Evolutionary conservation across 2,113 vertebrate species (phyloP), one percentile per base, ranked within the genome.

Genomic region (Chaetodon auriga): DNA sequence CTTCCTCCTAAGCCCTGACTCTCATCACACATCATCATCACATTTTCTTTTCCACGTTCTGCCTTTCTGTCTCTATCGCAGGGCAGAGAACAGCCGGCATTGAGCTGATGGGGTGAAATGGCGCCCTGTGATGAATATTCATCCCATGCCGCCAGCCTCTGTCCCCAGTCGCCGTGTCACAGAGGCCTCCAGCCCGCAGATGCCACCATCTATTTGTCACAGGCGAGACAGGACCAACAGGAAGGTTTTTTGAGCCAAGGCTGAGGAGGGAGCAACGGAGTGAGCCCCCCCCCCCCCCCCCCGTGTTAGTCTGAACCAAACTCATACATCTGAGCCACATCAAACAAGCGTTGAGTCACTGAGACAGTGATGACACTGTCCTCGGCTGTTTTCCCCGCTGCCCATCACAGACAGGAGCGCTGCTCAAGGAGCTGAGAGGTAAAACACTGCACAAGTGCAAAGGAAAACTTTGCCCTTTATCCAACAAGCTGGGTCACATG

Each of bases 101-200:
- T 11, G 69, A 73, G 84, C 48, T 35, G 84, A 71, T 23, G 81
- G 78, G 81, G 81, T 75, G 86, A 85, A 82, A 79, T 55, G 21
- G 43, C 58, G 45, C 7, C 80, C 66, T 55, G 81, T 53, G 73
- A 89, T 92, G 88, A 91, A 93, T 93, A 91, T 90, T 91, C 81
- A 91, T 88, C 46, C 19, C 6, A 0, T 75, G 61, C 73, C 51
- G 2, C 62, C 69, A 76, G 78, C 74, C 35, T 1, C 69, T 30
- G 60, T 85, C 66, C 77, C 78, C 15, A 12, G 64, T 25, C 75
- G 4, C 75, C 2, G 14, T 65, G 80, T 73, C 66, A 49, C 71
- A 9, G 54, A 79, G 84, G 80, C 87, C 81, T 81, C 53, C 71
- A 73, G 74, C 74, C 65, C 64, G 51, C 83, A 82, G 70, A 90